Percentiles rank a stretch among this genome's conserved stretches.
These are phyloP conservation scores for Piscicola geometra DNA, from an alignment of 2,888 invertebrate genomes.

Conservation along the genomic window DNA sequence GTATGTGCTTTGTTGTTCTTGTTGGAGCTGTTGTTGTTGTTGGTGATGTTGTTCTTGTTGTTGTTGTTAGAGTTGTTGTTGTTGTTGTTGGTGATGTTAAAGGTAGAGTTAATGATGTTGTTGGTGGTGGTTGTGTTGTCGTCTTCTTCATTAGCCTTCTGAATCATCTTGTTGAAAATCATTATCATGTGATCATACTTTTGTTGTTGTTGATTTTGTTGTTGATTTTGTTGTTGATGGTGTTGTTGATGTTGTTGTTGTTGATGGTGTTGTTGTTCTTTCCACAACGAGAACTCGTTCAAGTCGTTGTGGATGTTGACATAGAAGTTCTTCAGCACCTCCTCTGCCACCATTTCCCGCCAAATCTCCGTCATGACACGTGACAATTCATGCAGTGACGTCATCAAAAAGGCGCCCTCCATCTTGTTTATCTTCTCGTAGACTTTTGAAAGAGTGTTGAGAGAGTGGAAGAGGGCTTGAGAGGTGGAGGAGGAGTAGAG, in stretches of 20 bases:
- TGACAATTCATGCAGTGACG: not conserved
- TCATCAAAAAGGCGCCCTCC: not conserved
- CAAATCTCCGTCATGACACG: constrained; percentile 1
- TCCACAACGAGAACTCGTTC: not conserved
- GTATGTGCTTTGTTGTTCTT: too few species aligned
- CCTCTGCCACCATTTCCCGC: not conserved
- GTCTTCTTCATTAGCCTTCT: not conserved
- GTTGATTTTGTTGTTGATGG: not conserved
- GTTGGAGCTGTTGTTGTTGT: too few species aligned
- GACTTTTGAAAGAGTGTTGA: not conserved
- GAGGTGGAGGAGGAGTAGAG: not conserved
- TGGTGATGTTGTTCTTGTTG: too few species aligned
- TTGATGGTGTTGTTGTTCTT: not conserved
- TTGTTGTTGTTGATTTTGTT: not conserved
- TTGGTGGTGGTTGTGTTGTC: too few species aligned
- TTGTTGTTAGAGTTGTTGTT: not conserved
- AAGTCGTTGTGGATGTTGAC: constrained; percentile 11
- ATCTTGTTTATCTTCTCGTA: not conserved
- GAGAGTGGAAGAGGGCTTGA: not conserved
- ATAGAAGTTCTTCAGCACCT: not conserved
- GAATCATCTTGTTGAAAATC: not conserved
- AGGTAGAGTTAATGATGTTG: not conserved
- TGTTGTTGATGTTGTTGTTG: not conserved
- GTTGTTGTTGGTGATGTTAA: not conserved
- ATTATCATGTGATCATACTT: not conserved